Evolutionary conservation across 2,797 vertebrate species (phyloP).

Genomic region (Pangasius macronema): DNA sequence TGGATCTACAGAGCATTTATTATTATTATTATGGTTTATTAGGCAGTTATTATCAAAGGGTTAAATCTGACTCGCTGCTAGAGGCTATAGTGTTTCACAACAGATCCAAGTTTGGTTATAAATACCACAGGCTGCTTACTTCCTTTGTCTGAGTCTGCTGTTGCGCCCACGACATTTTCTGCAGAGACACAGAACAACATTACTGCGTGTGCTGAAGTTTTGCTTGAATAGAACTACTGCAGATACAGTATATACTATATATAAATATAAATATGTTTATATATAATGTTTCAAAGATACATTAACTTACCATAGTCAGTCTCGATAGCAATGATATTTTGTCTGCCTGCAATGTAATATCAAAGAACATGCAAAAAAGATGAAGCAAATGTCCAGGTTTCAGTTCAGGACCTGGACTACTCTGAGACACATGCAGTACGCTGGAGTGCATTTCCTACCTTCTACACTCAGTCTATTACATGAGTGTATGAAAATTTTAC

Average conservation of each 20-base stretch:
- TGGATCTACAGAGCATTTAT: not conserved
- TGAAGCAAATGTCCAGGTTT: not conserved
- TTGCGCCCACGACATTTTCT: not conserved
- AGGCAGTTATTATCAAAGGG: not conserved
- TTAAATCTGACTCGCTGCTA: not conserved
- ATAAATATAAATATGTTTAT: not conserved
- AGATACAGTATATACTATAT: not conserved
- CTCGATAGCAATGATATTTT: not conserved
- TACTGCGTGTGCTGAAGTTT: not conserved
- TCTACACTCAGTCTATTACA: too few relatives aligned
- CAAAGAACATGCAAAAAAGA: not conserved
- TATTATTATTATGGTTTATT: not conserved
- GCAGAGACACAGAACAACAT: not conserved
- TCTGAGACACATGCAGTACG: not conserved
- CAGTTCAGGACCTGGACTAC: not conserved
- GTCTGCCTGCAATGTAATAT: not conserved
- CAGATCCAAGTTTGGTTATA: not conserved
- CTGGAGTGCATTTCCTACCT: not conserved
- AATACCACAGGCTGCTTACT: constrained; percentile 10
- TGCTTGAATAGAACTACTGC: not conserved
- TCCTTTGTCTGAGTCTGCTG: not conserved
- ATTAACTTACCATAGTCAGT: not conserved
- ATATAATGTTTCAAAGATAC: not conserved
- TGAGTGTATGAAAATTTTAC: not conserved
- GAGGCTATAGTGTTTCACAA: not conserved